Base-by-base conservation (phyloP, 1,140 invertebrate genomes). In the Drosophila ambigua region DNA sequence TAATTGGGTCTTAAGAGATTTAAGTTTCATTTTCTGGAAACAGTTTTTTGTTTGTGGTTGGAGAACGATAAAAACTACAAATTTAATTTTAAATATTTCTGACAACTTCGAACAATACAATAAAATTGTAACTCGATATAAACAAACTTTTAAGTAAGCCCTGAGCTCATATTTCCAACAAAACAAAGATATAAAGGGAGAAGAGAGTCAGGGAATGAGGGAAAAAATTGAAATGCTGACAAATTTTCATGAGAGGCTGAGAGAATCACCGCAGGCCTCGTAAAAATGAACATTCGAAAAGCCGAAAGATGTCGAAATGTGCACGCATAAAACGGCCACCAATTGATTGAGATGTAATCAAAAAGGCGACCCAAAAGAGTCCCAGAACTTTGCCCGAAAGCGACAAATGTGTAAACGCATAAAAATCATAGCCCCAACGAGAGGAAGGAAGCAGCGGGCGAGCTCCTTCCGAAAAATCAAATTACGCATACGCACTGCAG, bases 261-360 rank as follows among this genome's bases (percentile, higher is more conserved):
- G 26, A 49, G 44, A 85, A 80, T 66, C 66, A 68, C 82, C 78
- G 79, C 71, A 82, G 82, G 82, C 78, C 53, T 88, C 82, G 72
- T 87, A 87, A 87, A 84, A 81, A 71, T 67, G 78, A 87, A 71
- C 82, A 87, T 84, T 85, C 77, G 44, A 74, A 71, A 69, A 65
- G 74, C 74, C 82, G 74, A 87, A 82, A 87, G 71, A 72, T 82
- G 82, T 88, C 68, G 83, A 76, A 87, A 87, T 87, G 83, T 88
- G 75, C 82, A 76, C 82, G 82, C 83, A 87, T 87, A 87, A 88
- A 87, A 82, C 78, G 69, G 83, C 82, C 82, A 82, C 83, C 82
- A 87, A 88, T 87, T 87, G 82, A 87, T 87, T 87, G 82, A 88
- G 82, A 87, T 87, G 82, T 87, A 88, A 87, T 87, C 82, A 87